Evolutionary conservation across 2,888 invertebrate species (phyloP), one percentile per base, ranked within the genome.

Genomic region (Morpho achilles): DNA sequence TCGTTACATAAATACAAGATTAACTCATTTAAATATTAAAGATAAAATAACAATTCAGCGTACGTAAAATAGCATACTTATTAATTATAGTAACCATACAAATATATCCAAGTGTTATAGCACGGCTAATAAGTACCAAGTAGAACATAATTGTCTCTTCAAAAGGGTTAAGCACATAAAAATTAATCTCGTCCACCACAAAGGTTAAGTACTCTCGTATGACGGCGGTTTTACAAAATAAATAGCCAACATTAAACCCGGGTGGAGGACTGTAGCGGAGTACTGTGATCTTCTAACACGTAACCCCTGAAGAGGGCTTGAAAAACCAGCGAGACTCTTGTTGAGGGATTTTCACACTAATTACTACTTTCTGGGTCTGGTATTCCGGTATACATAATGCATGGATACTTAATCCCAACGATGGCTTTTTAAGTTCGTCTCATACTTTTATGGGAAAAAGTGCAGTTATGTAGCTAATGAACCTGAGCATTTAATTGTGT

Each of bases 191-290:
- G 51, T 58, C 46, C 45, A 60, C 41, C 16, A 44, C 50, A 61
- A 61, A 58, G 51, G 53, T 43, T 42, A 32, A 54, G 48, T 8
- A 44, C 57, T 60, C 48, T 53, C 47, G 43, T 49, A 39, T 44
- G 49, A 60, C 53, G 52, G 43, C 44, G 51, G 58, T 45, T 70
- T 72, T 72, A 73, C 72, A 76, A 58, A 64, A 73, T 74, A 80
- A 82, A 78, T 77, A 75, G 78, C 73, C 68, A 73, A 80, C 82
- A 75, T 84, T 83, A 82, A 74, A 66, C 65, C 60, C 67, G 66
- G 70, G 53, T 40, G 22, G 40, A 75, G 77, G 63, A 69, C 70
- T 69, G 74, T 79, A 77, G 53, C 53, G 46, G 9, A 22, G 50
- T 50, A 43, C 53, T 53, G 58, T 50, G 49, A 52, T 59, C 53